phyloP scores from a whole-genome alignment of 2,888 invertebrate genomes.

The Ferdinandea cuprea region DNA sequence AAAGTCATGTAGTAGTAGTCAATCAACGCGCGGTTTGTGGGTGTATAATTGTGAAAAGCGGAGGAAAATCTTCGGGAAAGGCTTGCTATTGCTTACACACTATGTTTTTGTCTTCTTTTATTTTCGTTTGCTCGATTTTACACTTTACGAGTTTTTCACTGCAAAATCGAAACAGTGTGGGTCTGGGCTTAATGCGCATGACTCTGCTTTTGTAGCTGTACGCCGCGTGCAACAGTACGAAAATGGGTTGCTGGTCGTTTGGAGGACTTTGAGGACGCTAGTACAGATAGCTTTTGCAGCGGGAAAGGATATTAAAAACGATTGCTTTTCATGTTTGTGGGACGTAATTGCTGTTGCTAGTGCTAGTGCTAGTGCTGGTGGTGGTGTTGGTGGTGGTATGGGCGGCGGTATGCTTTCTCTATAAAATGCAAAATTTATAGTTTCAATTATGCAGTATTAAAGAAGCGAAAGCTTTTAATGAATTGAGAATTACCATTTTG shows the following conservation, averaged over 20 bases:
- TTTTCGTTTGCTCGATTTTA: slow-evolving; percentile 13
- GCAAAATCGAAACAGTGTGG: slow-evolving; percentile 40
- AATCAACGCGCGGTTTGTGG: slow-evolving; percentile 71
- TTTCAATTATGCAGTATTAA: neutral
- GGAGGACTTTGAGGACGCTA: slow-evolving; percentile 23
- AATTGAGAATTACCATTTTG: neutral
- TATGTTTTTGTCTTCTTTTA: too few relatives aligned
- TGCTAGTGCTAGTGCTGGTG: too few relatives aligned
- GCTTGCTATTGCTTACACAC: slow-evolving; percentile 14
- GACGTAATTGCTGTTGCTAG: neutral
- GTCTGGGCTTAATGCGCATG: slow-evolving; percentile 53
- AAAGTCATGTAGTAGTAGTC: slow-evolving; percentile 50
- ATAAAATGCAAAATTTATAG: slow-evolving; percentile 10
- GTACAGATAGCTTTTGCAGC: slow-evolving; percentile 15
- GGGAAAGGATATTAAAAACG: slow-evolving; percentile 28
- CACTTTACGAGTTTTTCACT: slow-evolving; percentile 37
- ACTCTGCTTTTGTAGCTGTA: neutral
- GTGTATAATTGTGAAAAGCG: slow-evolving; percentile 66
- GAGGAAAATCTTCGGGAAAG: slow-evolving; percentile 56
- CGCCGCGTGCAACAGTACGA: slow-evolving; percentile 40
- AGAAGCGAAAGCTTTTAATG: neutral
- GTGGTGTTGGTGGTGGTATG: too few relatives aligned
- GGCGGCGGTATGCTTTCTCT: slow-evolving; percentile 1
- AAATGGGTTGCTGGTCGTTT: slow-evolving; percentile 51
- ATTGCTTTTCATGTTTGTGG: slow-evolving; percentile 29